A percentile compares a stretch with the other conserved stretches of the same genome.
These are phyloP conservation scores for Eupithecia pulchellata DNA, from an alignment of 2,888 invertebrate genomes.

Conservation along the genomic window DNA sequence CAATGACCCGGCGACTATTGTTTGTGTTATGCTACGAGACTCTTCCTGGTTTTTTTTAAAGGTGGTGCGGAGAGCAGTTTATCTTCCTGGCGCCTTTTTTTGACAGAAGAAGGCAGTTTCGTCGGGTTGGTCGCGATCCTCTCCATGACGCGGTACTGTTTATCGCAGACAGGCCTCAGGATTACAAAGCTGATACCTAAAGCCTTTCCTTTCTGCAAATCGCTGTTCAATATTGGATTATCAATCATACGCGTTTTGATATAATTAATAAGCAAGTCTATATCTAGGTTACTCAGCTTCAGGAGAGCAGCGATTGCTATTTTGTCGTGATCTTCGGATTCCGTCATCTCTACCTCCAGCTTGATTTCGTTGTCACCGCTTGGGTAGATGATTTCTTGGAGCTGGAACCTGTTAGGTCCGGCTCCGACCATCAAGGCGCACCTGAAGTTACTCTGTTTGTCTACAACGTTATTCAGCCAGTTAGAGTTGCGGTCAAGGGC, in stretches of 20 bases:
- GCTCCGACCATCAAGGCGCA: constrained; percentile 74
- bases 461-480: constrained; percentile 71
- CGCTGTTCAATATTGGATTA: constrained; percentile 64
- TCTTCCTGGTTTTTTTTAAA: constrained; percentile 65
- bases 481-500: constrained; percentile 70
- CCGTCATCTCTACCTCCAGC: constrained; percentile 71
- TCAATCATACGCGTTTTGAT: constrained; percentile 68
- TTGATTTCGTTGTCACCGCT: constrained; percentile 62
- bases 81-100: constrained; percentile 66
- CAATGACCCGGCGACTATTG: constrained; percentile 48
- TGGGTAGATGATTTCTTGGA: constrained; percentile 76
- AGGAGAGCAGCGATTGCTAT: constrained; percentile 73
- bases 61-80: constrained; percentile 58
- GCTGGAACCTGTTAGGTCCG: constrained; percentile 75
- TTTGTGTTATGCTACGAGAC: constrained; percentile 35
- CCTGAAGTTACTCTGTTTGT: constrained; percentile 67
- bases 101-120: constrained; percentile 57
- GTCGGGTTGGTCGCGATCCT: constrained; percentile 62
- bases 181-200: constrained; percentile 73
- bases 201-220: constrained; percentile 69
- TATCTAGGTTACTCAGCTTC: constrained; percentile 62
- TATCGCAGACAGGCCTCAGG: constrained; percentile 68
- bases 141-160: constrained; percentile 72
- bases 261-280: constrained; percentile 67
- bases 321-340: constrained; percentile 77